phyloP scores from a whole-genome alignment of 2,113 vertebrate species.

The Oncorhynchus kisutch region DNA sequence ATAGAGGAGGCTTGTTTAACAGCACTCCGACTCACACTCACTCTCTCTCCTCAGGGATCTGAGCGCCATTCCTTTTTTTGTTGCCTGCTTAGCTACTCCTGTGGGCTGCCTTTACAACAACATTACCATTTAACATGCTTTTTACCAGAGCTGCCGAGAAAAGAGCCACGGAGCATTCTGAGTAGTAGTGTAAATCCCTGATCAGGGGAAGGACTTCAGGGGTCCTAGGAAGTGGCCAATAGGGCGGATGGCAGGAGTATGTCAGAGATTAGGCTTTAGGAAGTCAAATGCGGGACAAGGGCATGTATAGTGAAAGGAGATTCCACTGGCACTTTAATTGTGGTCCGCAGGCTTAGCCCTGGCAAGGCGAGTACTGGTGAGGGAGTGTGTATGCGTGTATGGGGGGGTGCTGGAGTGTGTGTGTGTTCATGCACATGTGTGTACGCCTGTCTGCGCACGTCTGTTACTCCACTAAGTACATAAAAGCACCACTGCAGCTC shows the following conservation, averaged over 20 bases:
- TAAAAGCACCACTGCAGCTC: background rate
- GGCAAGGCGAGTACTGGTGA: background rate
- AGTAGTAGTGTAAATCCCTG: constrained; percentile 37
- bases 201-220: constrained; percentile 35
- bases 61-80: background rate
- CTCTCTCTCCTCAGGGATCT: background rate
- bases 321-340: constrained; percentile 32
- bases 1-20: constrained; percentile 50
- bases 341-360: constrained; percentile 22
- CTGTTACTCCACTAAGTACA: background rate
- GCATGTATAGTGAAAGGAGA: constrained; percentile 23
- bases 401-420: constrained; percentile 13
- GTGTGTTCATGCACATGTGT: constrained; percentile 3
- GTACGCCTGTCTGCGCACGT: background rate
- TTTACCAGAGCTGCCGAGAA: constrained; percentile 35
- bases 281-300: constrained; percentile 52
- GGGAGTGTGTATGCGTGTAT: background rate
- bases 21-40: constrained; percentile 24
- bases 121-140: constrained; percentile 45
- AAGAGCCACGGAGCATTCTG: constrained; percentile 11
- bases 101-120: background rate
- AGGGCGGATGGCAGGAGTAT: constrained; percentile 37
- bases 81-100: background rate
- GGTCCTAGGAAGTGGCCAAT: constrained; percentile 33
- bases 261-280: constrained; percentile 45